Evolutionary conservation across 1,140 invertebrate species (phyloP), one percentile per base, ranked within the genome.

Genomic region (Cataglyphis hispanica): DNA sequence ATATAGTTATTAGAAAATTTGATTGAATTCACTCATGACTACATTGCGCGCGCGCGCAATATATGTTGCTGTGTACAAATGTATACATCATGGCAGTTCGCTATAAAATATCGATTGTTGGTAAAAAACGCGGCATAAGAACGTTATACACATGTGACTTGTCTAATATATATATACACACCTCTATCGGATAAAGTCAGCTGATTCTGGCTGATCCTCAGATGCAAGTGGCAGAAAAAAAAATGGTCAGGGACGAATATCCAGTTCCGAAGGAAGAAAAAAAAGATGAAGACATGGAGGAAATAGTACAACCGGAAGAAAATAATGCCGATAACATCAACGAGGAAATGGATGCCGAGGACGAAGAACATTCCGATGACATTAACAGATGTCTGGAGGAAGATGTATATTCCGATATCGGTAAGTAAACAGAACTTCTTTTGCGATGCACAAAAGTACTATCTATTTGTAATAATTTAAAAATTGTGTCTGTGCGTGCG

Each of bases 321-420:
- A 93, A 92, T 86, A 86, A 91, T 37, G 83, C 86, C 16, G 78
- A 90, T n/a, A 84, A 81, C 1, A 84, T 86, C 27, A 89, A 92
- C 46, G 88, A 92, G 5, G 90, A 87, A 37, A 88, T 90, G 81
- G 86, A 91, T 16, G 84, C 86, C n/a, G 93, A 95, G 46, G 91
- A 93, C 7, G 95, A 95, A 25, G 93, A 94, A 86, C 92, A 85
- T 25, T 93, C 93, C 70, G 95, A 95, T 76, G 94, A 95, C 89
- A 94, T 76, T 43, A 77, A 63, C 84, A 84, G 78, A 94, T 91
- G 25, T 19, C 40, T 72, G 7, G 78, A 60, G 34, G 53, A 85
- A 60, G 53, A 50, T 13, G 27, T 81, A 56, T 80, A 77, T 70
- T 22, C 3, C n/a, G 74, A 84, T 63, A 78, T 70, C 43, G 56